phyloP scores from a whole-genome alignment of 2,888 invertebrate genomes.

The Siphonodentalium dalli region DNA sequence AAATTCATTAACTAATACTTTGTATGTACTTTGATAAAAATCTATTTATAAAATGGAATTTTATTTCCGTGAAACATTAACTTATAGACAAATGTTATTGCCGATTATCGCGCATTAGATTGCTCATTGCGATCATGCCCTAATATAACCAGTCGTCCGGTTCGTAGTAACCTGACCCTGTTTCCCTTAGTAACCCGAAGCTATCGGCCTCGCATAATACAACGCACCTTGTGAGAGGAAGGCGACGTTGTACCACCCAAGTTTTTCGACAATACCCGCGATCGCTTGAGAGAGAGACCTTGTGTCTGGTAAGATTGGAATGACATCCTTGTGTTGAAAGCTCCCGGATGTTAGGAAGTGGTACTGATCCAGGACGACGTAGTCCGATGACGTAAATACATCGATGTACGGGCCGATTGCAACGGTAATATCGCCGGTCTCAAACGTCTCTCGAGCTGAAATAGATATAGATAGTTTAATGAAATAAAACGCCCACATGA shows the following conservation, averaged over 20 bases:
- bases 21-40: too few relatives aligned
- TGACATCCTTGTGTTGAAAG: slow-evolving; percentile 35
- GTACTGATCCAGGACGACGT: slow-evolving; percentile 47
- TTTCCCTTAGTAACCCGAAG: too few relatives aligned
- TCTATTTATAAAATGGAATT: too few relatives aligned
- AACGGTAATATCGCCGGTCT: slow-evolving; percentile 34
- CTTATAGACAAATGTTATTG: too few relatives aligned
- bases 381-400: slow-evolving; percentile 52
- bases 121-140: too few relatives aligned
- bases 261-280: slow-evolving; percentile 33
- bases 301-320: slow-evolving; percentile 48
- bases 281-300: slow-evolving; percentile 43
- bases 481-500: neutral
- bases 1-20: too few relatives aligned
- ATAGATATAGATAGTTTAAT: neutral
- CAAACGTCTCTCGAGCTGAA: slow-evolving; percentile 43
- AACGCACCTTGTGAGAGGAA: slow-evolving; percentile 54
- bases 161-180: too few relatives aligned
- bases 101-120: too few relatives aligned
- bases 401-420: slow-evolving; percentile 55
- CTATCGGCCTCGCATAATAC: too few relatives aligned
- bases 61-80: too few relatives aligned
- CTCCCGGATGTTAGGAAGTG: slow-evolving; percentile 48
- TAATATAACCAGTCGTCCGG: too few relatives aligned
- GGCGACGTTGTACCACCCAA: slow-evolving; percentile 47